A percentile compares a stretch with the other conserved stretches of the same genome.
Conservation (phyloP, 2,797 vertebrate species). For the Hylomyscus alleni region DNA sequence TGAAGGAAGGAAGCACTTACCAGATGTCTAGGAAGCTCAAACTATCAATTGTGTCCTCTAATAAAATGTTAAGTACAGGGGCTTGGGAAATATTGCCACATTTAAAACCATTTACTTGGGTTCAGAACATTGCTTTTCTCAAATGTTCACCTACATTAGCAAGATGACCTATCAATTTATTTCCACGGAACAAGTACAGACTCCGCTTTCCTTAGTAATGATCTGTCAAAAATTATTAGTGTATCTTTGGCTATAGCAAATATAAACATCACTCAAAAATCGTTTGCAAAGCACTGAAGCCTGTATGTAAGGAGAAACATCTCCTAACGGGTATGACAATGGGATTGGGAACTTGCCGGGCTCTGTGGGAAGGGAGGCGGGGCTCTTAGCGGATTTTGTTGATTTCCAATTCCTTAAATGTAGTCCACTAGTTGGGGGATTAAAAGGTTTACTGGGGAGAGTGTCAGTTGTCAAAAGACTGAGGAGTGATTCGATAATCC, state of each 20-base stretch:
- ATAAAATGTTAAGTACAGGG: background rate
- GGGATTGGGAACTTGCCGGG: conserved; percentile 61
- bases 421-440: conserved; percentile 77
- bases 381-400: conserved; percentile 69
- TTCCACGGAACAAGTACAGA: conserved; percentile 58
- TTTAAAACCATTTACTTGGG: conserved; percentile 49
- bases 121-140: conserved; percentile 58
- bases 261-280: conserved; percentile 67
- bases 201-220: conserved; percentile 63
- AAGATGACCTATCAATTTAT: conserved; percentile 67
- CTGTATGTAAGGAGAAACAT: background rate
- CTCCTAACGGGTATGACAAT: conserved; percentile 55
- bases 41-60: conserved; percentile 34
- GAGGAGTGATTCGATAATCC: conserved; percentile 72
- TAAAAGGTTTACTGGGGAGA: conserved; percentile 81
- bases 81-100: background rate
- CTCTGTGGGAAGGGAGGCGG: conserved; percentile 1
- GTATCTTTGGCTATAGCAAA: conserved; percentile 58
- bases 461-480: conserved; percentile 77
- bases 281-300: conserved; percentile 11
- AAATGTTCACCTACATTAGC: conserved; percentile 42
- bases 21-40: conserved; percentile 44
- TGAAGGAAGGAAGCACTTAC: conserved; percentile 33
- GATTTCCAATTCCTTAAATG: conserved; percentile 79
- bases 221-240: conserved; percentile 60